Evolutionary conservation across 30 jellyfish, hydroid and myxozoan genomes (phyloP).

Genomic region (Pseudorhiza aurosa): DNA sequence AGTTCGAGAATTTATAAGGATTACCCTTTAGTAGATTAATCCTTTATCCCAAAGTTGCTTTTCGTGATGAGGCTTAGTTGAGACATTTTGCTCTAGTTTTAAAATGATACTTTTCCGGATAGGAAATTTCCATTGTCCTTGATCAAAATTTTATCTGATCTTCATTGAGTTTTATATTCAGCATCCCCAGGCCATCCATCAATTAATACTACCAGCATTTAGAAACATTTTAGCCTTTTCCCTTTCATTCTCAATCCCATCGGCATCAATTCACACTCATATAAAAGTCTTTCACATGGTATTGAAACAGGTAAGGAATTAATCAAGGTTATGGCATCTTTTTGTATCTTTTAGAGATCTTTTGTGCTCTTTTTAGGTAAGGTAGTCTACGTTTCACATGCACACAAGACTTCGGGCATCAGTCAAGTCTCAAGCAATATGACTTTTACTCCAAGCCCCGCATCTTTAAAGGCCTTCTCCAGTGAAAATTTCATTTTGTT

Average conservation of each 20-base stretch:
- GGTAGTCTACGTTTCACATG: background rate
- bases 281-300: background rate
- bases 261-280: background rate
- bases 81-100: background rate
- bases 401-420: background rate
- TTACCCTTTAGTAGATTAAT: background rate
- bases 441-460: background rate
- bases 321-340: background rate
- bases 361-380: background rate
- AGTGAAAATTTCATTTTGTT: too few species aligned
- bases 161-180: background rate
- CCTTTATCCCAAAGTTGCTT: background rate
- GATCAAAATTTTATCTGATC: background rate
- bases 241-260: background rate
- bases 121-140: background rate
- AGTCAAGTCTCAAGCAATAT: background rate
- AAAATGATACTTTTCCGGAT: background rate
- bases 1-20: background rate
- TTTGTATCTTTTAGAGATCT: background rate
- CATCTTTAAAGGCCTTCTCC: too few species aligned
- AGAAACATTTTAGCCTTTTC: background rate
- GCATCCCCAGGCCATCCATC: background rate
- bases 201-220: background rate
- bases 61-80: background rate
- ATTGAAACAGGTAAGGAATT: background rate